Percentiles rank a stretch among this genome's conserved stretches.
These are phyloP conservation scores for Mobula hypostoma DNA, from an alignment of 2,113 vertebrate species.

Conservation along the genomic window DNA sequence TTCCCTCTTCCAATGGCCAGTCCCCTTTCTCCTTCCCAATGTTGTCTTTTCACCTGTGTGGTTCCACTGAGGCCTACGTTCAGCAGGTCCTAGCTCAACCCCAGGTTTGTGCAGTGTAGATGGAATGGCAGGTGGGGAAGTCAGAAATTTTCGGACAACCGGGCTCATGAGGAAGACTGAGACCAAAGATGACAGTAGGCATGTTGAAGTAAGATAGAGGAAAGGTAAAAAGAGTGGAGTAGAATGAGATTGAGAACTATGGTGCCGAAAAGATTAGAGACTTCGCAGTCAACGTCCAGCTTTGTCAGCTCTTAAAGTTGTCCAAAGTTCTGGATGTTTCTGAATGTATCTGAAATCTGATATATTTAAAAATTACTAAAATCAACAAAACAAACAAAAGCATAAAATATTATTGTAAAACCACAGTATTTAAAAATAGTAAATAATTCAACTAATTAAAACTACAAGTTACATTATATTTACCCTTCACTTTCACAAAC, in stretches of 20 bases:
- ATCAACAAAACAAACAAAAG: too few species aligned
- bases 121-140: neutral
- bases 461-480: too few species aligned
- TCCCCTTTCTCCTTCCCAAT: neutral
- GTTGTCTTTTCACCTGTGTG: neutral
- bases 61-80: neutral
- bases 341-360: too few species aligned
- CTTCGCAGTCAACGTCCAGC: too few species aligned
- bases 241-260: neutral
- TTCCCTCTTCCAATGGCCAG: neutral
- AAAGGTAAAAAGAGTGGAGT: neutral
- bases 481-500: too few species aligned
- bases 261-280: too few species aligned
- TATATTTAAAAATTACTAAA: too few species aligned
- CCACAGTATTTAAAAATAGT: too few species aligned
- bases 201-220: neutral
- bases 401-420: too few species aligned
- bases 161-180: neutral
- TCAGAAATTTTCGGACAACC: neutral
- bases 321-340: too few species aligned
- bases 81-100: neutral
- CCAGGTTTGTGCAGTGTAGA: neutral
- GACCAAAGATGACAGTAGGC: neutral
- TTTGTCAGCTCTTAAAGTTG: too few species aligned
- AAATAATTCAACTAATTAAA: too few species aligned